phyloP scores from a whole-genome alignment of 2,113 vertebrate genomes.

The Nesogale talazaci region DNA sequence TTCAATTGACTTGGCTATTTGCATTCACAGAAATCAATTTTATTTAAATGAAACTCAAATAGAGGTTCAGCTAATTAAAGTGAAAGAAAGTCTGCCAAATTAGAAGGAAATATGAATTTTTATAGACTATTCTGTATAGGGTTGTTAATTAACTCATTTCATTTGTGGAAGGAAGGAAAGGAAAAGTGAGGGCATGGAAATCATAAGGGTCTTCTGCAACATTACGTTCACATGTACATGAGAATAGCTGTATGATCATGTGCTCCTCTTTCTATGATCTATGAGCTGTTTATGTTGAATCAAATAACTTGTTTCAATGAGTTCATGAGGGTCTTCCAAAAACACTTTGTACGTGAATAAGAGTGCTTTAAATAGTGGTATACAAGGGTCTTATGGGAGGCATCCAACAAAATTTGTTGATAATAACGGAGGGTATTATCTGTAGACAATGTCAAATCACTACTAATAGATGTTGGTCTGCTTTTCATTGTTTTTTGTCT shows the following conservation, averaged over 20 bases:
- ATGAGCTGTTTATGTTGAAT: neutral
- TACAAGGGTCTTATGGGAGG: neutral
- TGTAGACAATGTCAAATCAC: neutral
- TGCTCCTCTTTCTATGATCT: neutral
- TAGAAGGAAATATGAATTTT: neutral
- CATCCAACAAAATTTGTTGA: neutral
- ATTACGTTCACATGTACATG: neutral
- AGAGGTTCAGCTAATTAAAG: neutral
- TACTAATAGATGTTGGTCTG: neutral
- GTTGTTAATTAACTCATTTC: neutral
- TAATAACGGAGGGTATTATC: neutral
- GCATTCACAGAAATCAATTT: conserved; percentile 13
- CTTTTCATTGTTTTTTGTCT: conserved; percentile 40
- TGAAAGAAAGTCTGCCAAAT: neutral
- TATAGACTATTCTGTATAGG: neutral
- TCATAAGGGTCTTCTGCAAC: neutral
- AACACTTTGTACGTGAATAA: neutral
- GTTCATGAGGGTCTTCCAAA: neutral
- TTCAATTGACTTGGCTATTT: neutral
- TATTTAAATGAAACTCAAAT: neutral
- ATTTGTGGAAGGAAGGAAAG: conserved; percentile 20
- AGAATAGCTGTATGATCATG: neutral
- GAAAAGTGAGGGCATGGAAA: neutral
- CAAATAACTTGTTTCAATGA: neutral
- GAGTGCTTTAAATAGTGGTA: neutral